Percentiles rank a stretch among this genome's conserved stretches.
Conservation (phyloP, 2,113 vertebrate species). For the Suncus etruscus region DNA sequence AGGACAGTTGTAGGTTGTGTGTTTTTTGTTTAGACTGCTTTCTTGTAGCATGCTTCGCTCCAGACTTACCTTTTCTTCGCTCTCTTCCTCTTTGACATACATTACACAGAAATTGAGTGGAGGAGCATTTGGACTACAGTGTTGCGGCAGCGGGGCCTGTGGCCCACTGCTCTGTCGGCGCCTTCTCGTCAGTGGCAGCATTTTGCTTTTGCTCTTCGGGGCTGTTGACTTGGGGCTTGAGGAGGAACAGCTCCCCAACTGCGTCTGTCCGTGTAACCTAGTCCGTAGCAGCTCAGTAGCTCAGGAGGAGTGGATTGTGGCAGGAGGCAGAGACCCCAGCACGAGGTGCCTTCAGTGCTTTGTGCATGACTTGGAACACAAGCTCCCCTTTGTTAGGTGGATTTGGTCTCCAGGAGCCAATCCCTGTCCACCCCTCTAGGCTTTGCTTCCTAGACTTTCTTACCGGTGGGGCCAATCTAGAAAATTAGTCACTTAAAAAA, state of each 20-base stretch:
- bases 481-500: slow-evolving; percentile 68
- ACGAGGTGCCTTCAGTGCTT: slow-evolving; percentile 40
- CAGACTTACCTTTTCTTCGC: slow-evolving; percentile 52
- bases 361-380: slow-evolving; percentile 11
- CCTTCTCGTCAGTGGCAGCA: slow-evolving; percentile 51
- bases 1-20: not conserved
- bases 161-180: not conserved
- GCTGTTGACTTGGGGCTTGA: not conserved
- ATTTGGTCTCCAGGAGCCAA: not conserved
- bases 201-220: not conserved
- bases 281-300: not conserved
- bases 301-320: not conserved
- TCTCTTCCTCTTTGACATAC: slow-evolving; percentile 21
- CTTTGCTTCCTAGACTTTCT: slow-evolving; percentile 61
- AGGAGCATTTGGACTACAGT: not conserved
- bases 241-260: slow-evolving; percentile 28
- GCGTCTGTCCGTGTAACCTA: not conserved
- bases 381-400: slow-evolving; percentile 46
- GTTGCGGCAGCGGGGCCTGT: slow-evolving; percentile 1
- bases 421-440: not conserved
- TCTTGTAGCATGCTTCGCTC: slow-evolving; percentile 73
- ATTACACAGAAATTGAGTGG: not conserved
- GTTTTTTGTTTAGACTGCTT: slow-evolving; percentile 63
- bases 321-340: no score
- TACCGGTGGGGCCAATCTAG: slow-evolving; percentile 69